phyloP scores from a whole-genome alignment of 2,113 vertebrate genomes.

The Blennius ocellaris region DNA sequence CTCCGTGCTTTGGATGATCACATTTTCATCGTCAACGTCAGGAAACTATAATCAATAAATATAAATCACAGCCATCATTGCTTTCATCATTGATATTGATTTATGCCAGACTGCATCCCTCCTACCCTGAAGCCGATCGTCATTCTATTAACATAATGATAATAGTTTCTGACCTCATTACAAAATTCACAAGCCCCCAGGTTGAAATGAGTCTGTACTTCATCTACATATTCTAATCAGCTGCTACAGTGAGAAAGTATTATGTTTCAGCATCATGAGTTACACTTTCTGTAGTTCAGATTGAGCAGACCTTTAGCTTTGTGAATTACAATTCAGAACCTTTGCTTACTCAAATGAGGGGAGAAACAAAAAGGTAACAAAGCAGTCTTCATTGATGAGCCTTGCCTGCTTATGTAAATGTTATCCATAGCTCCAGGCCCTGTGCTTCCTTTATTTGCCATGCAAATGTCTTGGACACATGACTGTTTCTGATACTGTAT shows the following conservation, averaged over 20 bases:
- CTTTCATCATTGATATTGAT: slow-evolving; percentile 56
- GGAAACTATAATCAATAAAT: slow-evolving; percentile 14
- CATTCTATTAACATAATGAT: slow-evolving; percentile 48
- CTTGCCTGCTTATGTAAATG: slow-evolving; percentile 59
- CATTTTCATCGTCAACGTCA: slow-evolving; percentile 17
- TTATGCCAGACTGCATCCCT: slow-evolving; percentile 32
- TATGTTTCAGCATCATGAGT: slow-evolving; percentile 13
- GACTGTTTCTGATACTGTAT: slow-evolving; percentile 34
- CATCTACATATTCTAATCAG: slow-evolving; percentile 22
- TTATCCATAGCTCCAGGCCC: slow-evolving; percentile 30
- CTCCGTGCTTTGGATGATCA: slow-evolving; percentile 3
- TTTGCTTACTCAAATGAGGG: not conserved
- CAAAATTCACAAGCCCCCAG: slow-evolving; percentile 35
- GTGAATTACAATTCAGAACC: not conserved
- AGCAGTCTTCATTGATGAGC: slow-evolving; percentile 21
- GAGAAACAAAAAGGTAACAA: slow-evolving; percentile 38
- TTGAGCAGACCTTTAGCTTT: not conserved
- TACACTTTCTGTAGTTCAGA: not conserved
- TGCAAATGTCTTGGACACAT: slow-evolving; percentile 44
- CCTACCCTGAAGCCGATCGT: slow-evolving; percentile 26
- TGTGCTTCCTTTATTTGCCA: slow-evolving; percentile 47
- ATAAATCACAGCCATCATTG: slow-evolving; percentile 32
- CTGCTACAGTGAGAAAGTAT: not conserved
- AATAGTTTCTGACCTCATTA: slow-evolving; percentile 54
- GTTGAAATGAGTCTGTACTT: slow-evolving; percentile 20